Evolutionary conservation across 2,888 invertebrate species (phyloP), one percentile per base, ranked within the genome.

Genomic region (Drosophila nr. perissopoda): DNA sequence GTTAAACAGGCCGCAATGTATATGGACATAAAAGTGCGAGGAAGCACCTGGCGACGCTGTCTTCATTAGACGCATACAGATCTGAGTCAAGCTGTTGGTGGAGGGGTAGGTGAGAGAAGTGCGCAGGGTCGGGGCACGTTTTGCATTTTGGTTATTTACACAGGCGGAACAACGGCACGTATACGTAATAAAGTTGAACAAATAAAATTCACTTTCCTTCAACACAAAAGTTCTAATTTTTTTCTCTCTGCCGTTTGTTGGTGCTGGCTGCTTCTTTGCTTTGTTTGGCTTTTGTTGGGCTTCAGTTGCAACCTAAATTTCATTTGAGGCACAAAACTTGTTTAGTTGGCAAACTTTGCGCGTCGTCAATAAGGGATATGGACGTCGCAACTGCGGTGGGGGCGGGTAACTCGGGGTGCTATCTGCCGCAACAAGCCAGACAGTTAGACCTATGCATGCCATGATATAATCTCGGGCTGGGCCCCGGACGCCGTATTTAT

Each of bases 231-330:
- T 89, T 86, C 89, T 87, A 86, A 87, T 89, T 86, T 87, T 89
- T 85, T 74, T 65, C 53, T 49, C 69, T 75, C 57, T 79, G 54
- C 6, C 59, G 34, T 36, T 63, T 33, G 45, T 33, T 78, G 62
- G 57, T 70, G 72, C 36, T 64, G 69, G 72, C 33, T 72, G 62
- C 48, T 72, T 67, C 66, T 77, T 79, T 89, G 78, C 81, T 88
- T 83, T 88, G 77, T 86, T 87, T 87, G 62, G 87, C 73, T 80
- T 82, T 88, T 85, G 88, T 87, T 87, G 72, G 89, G 90, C 88
- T 87, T 87, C 90, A 76, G 87, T 86, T 90, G 89, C 90, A 88
- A 90, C 89, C 87, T 90, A 90, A 88, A 88, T 90, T 88, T 90
- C 90, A 88, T 89, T 90, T 89, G 79, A 88, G 87, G 87, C 87